These are phyloP conservation scores for Papilio polyxenes DNA, from an alignment of 1,140 invertebrate species.

Conservation along the genomic window DNA sequence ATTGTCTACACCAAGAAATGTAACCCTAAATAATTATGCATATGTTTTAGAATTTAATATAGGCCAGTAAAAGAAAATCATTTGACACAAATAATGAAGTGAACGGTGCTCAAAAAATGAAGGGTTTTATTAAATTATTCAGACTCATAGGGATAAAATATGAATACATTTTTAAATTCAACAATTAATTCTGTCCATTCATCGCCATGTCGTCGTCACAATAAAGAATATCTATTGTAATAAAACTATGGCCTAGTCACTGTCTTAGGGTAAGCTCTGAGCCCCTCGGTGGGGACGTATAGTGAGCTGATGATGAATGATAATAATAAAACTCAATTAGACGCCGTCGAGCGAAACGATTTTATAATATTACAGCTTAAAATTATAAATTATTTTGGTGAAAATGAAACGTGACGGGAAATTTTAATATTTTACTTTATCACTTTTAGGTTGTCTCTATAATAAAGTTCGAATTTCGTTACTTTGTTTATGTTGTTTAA, in stretches of 20 bases:
- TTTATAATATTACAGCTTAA: background rate
- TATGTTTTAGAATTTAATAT: too few species aligned
- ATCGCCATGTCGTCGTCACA: background rate
- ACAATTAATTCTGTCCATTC: background rate
- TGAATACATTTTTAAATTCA: constrained; percentile 19
- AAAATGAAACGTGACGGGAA: constrained; percentile 1
- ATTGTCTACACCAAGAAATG: too few species aligned
- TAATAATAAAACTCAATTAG: constrained; percentile 9
- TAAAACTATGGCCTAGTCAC: too few species aligned
- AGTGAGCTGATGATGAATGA: too few species aligned
- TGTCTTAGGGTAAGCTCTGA: too few species aligned
- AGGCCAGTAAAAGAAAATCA: too few species aligned
- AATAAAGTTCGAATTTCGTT: background rate
- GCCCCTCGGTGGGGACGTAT: too few species aligned
- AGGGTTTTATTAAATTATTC: background rate
- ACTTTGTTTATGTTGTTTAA: background rate
- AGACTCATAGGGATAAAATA: background rate
- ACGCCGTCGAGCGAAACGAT: background rate
- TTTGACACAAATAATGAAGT: too few species aligned
- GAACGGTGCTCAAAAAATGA: too few species aligned
- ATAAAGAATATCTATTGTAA: background rate
- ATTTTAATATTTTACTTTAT: background rate
- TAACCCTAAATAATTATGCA: too few species aligned
- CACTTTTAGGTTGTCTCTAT: background rate
- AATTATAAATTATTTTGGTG: constrained; percentile 24